A percentile compares a stretch with the other conserved stretches of the same genome.
Conservation (phyloP, 1,140 invertebrate genomes). For the Batillaria attramentaria region DNA sequence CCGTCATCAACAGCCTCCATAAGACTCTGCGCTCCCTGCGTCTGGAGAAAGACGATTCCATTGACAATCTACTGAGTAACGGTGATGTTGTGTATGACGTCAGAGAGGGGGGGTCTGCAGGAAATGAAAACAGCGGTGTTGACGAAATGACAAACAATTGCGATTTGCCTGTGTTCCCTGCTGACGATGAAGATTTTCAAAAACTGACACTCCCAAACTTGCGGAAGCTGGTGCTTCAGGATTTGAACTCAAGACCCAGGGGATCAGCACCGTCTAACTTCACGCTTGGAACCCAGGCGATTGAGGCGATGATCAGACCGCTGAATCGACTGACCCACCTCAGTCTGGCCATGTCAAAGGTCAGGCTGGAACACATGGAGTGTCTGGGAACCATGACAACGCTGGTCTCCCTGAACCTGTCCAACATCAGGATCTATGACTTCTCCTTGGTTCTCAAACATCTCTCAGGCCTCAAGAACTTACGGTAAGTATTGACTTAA, state of each 20-base stretch:
- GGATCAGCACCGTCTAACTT: not conserved
- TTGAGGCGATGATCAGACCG: conserved; percentile 9
- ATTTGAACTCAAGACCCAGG: conserved; percentile 13
- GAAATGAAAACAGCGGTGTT: conserved; percentile 7
- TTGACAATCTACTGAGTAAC: not conserved
- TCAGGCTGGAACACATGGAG: conserved; percentile 15
- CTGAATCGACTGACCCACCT: conserved; percentile 6
- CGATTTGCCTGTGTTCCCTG: not conserved
- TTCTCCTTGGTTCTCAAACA: not conserved
- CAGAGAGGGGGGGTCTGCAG: no score
- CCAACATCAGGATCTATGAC: conserved; percentile 21
- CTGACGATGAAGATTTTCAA: conserved; percentile 10
- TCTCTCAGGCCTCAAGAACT: not conserved
- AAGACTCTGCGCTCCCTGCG: conserved; percentile 68
- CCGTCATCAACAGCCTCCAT: conserved; percentile 75
- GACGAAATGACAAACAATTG: no score
- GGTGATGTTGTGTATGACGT: no score
- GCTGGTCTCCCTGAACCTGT: conserved; percentile 17
- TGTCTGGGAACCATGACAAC: not conserved
- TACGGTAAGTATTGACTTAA: conserved; percentile 4
- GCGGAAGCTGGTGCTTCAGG: conserved; percentile 12
- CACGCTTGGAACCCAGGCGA: conserved; percentile 7
- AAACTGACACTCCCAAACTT: conserved; percentile 13
- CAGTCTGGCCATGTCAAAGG: conserved; percentile 15
- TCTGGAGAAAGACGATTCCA: conserved; percentile 58